A percentile compares a stretch with the other conserved stretches of the same genome.
These are phyloP conservation scores for Falco rusticolus DNA, from an alignment of 2,797 vertebrate genomes.

Conservation along the genomic window DNA sequence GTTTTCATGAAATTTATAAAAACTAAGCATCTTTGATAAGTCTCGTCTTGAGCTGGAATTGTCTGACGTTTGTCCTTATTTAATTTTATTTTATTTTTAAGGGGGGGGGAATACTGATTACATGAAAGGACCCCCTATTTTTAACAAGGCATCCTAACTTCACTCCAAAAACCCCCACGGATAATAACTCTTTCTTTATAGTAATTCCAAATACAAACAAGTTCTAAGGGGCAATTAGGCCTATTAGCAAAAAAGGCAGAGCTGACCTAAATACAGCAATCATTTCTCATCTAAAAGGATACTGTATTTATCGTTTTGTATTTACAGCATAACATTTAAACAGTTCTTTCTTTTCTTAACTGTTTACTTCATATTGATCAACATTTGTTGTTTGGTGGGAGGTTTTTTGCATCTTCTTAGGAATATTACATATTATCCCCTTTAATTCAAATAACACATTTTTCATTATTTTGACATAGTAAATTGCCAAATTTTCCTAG, in stretches of 20 bases:
- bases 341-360: not conserved
- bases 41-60: not conserved
- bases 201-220: constrained; percentile 13
- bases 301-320: not conserved
- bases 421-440: not conserved
- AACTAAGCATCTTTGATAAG: not conserved
- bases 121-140: rapidly evolving
- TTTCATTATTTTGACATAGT: not conserved
- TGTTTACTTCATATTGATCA: not conserved
- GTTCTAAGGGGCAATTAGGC: constrained; percentile 29
- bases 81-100: not conserved
- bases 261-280: constrained; percentile 33
- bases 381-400: not conserved
- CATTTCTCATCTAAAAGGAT: not conserved
- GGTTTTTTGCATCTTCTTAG: not conserved
- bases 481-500: not conserved
- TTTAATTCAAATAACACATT: not conserved
- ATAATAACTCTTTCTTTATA: not conserved
- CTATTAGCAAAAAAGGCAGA: constrained; percentile 24
- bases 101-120: not conserved
- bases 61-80: not conserved
- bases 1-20: not conserved
- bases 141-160: not conserved
- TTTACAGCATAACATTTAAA: not conserved
- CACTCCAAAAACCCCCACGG: not conserved